phyloP scores from a whole-genome alignment of 2,797 vertebrate species.

The Gymnopithys bicolor region DNA sequence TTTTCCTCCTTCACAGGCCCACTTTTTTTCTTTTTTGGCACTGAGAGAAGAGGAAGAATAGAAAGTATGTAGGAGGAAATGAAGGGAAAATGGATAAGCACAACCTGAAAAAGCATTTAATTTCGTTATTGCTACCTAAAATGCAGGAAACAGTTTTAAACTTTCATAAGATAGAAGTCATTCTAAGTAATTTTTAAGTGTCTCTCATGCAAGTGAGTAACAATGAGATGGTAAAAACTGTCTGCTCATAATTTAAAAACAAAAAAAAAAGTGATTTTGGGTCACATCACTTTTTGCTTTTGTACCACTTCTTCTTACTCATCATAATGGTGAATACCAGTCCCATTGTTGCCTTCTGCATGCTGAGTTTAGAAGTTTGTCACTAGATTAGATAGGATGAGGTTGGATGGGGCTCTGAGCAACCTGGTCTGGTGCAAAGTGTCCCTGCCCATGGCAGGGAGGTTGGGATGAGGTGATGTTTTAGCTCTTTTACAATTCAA shows the following conservation, averaged over 20 bases:
- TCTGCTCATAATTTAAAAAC: neutral
- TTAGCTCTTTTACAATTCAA: neutral
- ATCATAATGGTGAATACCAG: neutral
- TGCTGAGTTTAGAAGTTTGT: neutral
- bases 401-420: neutral
- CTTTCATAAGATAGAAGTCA: neutral
- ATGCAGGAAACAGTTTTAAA: neutral
- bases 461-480: neutral
- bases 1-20: neutral
- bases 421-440: neutral
- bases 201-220: neutral
- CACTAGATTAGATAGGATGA: neutral
- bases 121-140: neutral
- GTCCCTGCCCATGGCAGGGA: neutral
- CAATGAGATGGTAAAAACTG: neutral
- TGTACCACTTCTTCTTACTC: neutral
- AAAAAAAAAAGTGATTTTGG: neutral
- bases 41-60: neutral
- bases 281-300: neutral
- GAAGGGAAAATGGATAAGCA: neutral
- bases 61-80: neutral
- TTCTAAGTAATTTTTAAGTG: neutral
- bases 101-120: neutral
- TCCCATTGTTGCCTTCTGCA: neutral
- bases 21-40: neutral